Evolutionary conservation across 2,888 invertebrate genomes (phyloP).

Genomic region (Cheilosia soror): DNA sequence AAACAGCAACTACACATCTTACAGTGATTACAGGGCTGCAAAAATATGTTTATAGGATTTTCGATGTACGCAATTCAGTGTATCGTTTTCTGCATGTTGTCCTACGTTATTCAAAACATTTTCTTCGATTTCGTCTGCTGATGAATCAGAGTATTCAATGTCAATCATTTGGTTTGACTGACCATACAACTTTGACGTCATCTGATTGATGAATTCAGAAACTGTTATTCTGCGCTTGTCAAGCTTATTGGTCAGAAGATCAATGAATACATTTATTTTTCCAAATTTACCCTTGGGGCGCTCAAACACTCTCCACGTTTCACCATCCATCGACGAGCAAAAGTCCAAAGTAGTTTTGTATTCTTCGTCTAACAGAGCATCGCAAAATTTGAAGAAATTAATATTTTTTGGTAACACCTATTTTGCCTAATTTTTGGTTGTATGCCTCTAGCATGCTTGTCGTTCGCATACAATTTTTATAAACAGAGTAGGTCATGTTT

Average conservation of each 20-base stretch:
- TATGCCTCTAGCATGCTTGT: constrained; percentile 10
- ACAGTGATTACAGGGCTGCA: constrained; percentile 14
- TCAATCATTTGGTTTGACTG: constrained; percentile 14
- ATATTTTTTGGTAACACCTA: constrained; percentile 15
- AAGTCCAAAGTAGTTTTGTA: constrained; percentile 25
- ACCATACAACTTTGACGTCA: constrained; percentile 20
- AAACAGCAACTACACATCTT: constrained; percentile 31
- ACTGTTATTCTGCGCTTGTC: constrained; percentile 14
- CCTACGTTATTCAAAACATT: neutral
- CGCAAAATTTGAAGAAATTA: constrained; percentile 16
- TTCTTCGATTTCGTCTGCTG: constrained; percentile 8
- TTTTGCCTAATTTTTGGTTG: neutral
- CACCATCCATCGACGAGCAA: constrained; percentile 2
- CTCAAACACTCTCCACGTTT: constrained; percentile 31
- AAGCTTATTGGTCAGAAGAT: constrained; percentile 1
- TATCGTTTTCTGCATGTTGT: neutral
- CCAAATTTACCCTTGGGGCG: constrained; percentile 20
- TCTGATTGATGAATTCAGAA: constrained; percentile 14
- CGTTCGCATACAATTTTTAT: constrained; percentile 1
- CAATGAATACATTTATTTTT: constrained; percentile 24
- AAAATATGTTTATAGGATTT: neutral
- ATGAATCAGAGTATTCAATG: neutral
- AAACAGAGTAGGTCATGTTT: neutral
- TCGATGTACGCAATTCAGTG: constrained; percentile 2
- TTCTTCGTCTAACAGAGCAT: constrained; percentile 14